Conservation (phyloP, 2,888 invertebrate species). For the Tricholauxania praeusta region DNA sequence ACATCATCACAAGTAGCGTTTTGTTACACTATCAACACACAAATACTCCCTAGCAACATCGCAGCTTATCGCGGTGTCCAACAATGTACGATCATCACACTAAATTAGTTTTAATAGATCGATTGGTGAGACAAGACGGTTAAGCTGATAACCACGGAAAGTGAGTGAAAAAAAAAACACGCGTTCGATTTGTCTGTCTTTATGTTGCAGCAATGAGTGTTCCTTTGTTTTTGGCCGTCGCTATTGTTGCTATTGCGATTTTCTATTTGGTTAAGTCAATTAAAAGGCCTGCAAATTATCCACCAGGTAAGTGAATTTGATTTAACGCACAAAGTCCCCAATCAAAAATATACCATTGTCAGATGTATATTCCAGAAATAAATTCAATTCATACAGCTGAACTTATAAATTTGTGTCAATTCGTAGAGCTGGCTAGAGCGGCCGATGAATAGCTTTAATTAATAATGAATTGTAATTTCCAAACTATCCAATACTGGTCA, state of each 20-base stretch:
- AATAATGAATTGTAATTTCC: too few species aligned
- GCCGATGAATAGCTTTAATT: too few species aligned
- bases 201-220: conserved; percentile 50
- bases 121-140: conserved; percentile 26
- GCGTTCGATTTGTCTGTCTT: not conserved
- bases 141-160: conserved; percentile 2
- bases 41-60: conserved; percentile 11
- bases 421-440: not conserved
- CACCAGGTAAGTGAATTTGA: conserved; percentile 58
- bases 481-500: too few species aligned
- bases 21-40: conserved; percentile 15
- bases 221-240: conserved; percentile 52
- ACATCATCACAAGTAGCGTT: not conserved
- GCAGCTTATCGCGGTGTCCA: not conserved
- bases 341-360: too few species aligned
- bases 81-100: not conserved
- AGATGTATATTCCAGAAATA: not conserved
- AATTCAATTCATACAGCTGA: not conserved
- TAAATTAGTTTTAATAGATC: conserved; percentile 38
- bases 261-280: conserved; percentile 54
- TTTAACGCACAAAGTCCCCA: not conserved
- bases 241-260: conserved; percentile 51
- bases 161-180: conserved; percentile 12
- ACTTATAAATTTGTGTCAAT: not conserved
- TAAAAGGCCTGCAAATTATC: conserved; percentile 59